Evolutionary conservation across 2,113 vertebrate genomes (phyloP).

Genomic region (Dicrurus megarhynchus): DNA sequence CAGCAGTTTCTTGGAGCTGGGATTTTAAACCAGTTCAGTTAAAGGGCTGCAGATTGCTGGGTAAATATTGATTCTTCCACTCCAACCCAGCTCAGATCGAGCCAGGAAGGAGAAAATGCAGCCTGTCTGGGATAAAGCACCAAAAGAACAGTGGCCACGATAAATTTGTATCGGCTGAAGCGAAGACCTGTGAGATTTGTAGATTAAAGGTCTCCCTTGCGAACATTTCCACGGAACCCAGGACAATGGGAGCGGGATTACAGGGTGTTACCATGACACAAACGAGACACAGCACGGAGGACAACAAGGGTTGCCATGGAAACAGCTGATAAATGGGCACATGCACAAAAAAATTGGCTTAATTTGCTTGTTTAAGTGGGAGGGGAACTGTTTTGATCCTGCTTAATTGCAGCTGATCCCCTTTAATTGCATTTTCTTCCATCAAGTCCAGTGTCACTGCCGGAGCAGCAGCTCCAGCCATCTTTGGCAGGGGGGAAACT

Average conservation of each 20-base stretch:
- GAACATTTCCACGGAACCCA: not conserved
- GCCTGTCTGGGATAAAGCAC: not conserved
- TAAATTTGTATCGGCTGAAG: accelerated
- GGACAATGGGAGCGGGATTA: constrained; percentile 16
- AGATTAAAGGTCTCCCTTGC: not conserved
- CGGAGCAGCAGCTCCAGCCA: not conserved
- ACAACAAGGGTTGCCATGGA: constrained; percentile 25
- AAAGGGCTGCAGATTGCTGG: not conserved
- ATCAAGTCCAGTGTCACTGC: not conserved
- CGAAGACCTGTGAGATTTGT: not conserved
- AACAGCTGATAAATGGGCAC: constrained; percentile 48
- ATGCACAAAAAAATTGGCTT: not conserved
- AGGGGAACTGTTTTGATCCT: constrained; percentile 37
- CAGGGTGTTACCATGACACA: constrained; percentile 8
- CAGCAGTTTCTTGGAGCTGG: not conserved
- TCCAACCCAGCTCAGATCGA: accelerated
- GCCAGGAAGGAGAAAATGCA: not conserved
- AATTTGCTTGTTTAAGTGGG: constrained; percentile 49
- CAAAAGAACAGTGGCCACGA: accelerated
- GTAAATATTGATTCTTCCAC: not conserved
- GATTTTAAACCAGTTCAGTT: not conserved
- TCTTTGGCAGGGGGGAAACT: not conserved
- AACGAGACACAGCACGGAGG: not conserved
- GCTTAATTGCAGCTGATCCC: constrained; percentile 26
- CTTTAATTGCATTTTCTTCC: not conserved